These are phyloP conservation scores for Equus przewalskii DNA, from an alignment of 2,113 vertebrate species.

Conservation along the genomic window DNA sequence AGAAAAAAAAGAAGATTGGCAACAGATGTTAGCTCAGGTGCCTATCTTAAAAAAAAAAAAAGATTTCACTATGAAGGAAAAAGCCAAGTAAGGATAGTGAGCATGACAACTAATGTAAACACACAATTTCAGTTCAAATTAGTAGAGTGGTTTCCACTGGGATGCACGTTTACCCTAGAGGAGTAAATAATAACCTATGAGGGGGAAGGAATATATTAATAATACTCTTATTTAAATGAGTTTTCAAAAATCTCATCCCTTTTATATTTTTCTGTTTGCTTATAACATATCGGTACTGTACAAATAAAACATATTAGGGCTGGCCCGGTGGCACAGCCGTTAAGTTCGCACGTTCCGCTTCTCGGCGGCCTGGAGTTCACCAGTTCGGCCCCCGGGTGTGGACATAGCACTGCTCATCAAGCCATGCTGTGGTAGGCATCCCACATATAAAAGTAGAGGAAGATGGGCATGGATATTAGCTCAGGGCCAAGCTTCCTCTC, in stretches of 20 bases:
- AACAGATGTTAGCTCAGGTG: too few species aligned
- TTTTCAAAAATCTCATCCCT: background rate
- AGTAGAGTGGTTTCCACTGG: constrained; percentile 34
- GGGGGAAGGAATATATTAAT: background rate
- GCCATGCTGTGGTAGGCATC: too few species aligned
- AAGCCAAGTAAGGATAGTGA: constrained; percentile 34
- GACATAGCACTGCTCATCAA: too few species aligned
- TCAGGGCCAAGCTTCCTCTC: too few species aligned
- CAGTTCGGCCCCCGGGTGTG: too few species aligned
- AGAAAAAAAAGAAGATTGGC: too few species aligned
- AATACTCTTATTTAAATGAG: background rate
- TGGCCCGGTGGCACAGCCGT: too few species aligned
- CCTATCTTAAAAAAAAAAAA: background rate
- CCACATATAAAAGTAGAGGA: too few species aligned
- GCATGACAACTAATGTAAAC: constrained; percentile 45
- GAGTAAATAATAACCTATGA: constrained; percentile 37
- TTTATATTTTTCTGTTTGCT: constrained; percentile 29
- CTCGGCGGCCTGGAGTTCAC: too few species aligned
- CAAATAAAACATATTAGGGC: background rate
- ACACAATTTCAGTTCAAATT: constrained; percentile 62
- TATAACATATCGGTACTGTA: constrained; percentile 20
- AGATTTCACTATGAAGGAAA: constrained; percentile 55
- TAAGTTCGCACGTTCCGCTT: too few species aligned
- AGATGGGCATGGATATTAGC: too few species aligned
- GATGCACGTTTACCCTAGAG: background rate